These are phyloP conservation scores for Microtus oregoni DNA, from an alignment of 2,113 vertebrate species.

Conservation along the genomic window DNA sequence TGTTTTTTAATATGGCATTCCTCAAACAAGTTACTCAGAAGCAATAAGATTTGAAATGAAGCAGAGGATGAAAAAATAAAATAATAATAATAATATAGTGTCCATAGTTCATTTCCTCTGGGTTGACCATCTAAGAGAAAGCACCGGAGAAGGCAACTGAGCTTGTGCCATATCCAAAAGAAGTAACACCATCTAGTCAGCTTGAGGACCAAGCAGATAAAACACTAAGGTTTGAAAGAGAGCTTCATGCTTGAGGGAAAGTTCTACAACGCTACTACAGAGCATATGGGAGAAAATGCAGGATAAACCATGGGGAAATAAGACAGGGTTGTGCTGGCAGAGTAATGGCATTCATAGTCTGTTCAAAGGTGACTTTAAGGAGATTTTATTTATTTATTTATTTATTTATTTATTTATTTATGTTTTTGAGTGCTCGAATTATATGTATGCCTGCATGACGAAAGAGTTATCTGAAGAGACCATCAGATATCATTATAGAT, in stretches of 20 bases:
- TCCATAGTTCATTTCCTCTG: neutral
- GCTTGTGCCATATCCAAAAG: neutral
- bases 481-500: neutral
- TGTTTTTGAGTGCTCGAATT: neutral
- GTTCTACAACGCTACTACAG: neutral
- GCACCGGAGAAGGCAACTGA: rapidly evolving
- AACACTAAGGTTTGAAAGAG: neutral
- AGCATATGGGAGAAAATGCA: neutral
- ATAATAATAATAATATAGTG: too few species aligned
- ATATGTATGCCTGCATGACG: neutral
- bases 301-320: neutral
- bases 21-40: neutral
- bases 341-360: neutral
- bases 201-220: neutral
- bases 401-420: neutral
- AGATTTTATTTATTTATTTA: neutral
- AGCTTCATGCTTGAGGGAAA: neutral
- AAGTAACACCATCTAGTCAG: neutral
- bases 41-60: neutral
- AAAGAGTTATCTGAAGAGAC: neutral
- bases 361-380: neutral
- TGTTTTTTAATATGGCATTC: neutral
- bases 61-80: neutral
- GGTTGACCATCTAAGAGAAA: neutral
- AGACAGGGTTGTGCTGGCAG: neutral